Conservation (phyloP, 2,797 vertebrate genomes). For the Apodemus agrarius region DNA sequence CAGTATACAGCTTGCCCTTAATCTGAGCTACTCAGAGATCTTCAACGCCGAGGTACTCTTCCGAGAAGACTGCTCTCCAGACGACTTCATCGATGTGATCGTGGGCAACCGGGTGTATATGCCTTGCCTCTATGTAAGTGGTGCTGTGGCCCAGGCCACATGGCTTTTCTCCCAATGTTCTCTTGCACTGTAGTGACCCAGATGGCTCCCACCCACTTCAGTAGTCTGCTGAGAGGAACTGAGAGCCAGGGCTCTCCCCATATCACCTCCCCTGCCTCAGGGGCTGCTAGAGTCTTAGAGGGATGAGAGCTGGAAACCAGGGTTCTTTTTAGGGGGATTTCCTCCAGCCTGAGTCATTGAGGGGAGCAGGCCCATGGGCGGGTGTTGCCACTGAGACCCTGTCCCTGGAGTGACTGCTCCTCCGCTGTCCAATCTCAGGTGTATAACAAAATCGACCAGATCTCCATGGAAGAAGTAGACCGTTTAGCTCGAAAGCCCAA, state of each 20-base stretch:
- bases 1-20: conserved; percentile 78
- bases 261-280: no score
- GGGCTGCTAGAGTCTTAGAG: background rate
- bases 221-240: background rate
- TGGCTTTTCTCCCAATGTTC: background rate
- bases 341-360: no score
- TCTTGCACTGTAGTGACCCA: background rate
- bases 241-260: background rate
- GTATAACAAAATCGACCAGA: conserved; percentile 99
- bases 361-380: background rate
- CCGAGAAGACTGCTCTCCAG: conserved; percentile 96
- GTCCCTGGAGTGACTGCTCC: background rate
- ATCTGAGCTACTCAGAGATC: conserved; percentile 92
- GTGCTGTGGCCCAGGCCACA: background rate
- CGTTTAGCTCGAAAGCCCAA: conserved; percentile 93
- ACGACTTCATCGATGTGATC: conserved; percentile 98
- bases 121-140: conserved; percentile 97
- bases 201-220: no score
- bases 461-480: conserved; percentile 98
- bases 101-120: conserved; percentile 99
- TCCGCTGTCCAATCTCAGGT: conserved; percentile 88
- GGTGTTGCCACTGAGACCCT: accelerated
- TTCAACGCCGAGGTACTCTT: conserved; percentile 99
- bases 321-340: background rate
- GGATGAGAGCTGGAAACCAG: background rate